Evolutionary conservation across 2,888 invertebrate species (phyloP), one percentile per base, ranked within the genome.

Genomic region (Ectobius pallidus): DNA sequence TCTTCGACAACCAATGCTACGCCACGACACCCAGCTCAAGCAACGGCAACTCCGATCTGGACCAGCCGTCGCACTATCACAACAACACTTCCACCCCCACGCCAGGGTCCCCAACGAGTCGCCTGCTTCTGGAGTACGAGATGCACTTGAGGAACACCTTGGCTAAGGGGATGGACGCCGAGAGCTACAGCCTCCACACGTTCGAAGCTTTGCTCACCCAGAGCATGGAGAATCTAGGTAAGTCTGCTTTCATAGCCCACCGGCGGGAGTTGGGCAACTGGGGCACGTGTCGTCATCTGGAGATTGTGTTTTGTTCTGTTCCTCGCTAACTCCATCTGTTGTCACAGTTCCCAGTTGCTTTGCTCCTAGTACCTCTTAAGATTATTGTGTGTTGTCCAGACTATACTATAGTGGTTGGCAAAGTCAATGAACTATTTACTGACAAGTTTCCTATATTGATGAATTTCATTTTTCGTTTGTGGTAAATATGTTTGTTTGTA

Each of bases 1-100:
- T 95, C 86, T 96, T 96, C 83, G 96, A 96, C 88, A 95, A 96
- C 86, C 95, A 95, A 83, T 96, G 96, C 86, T 96, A 96, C 84
- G 96, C 96, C 39, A 96, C 96, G 55, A 96, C 96, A 46, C 96
- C 96, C 18, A 95, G 95, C 80, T 95, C 96, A 69, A 95, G 95
- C 81, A 95, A 95, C 81, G 95, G 95, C 72, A 95, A 95, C 85
- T 94, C 94, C 42, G 95, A 95, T 83, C 92, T 94, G 83, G 94
- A 94, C 82, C 89, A 90, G 79, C 90, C 91, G 25, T 81, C 84
- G 49, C 75, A 74, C 16, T 77, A 77, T 69, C 74, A 77, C 61
- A 73, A 76, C 34, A 52, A 63, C 25, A 71, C 68, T 80, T 88
- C 89, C 11, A 91, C 91, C 0, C 90, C 92, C 30, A 91, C 93